Conservation (phyloP, 2,888 invertebrate species). For the Dryococelus australis region DNA sequence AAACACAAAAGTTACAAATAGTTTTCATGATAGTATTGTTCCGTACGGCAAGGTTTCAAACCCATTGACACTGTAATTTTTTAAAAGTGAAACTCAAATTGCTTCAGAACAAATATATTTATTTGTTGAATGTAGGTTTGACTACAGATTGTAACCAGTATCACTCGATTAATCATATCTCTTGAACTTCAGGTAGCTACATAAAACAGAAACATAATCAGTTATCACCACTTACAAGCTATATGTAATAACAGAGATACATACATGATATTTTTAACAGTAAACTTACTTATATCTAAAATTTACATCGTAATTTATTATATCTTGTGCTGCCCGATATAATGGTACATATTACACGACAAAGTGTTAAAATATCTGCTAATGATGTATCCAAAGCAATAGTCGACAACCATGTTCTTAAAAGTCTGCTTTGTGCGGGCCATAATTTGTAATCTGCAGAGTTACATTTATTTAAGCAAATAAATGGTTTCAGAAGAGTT, state of each 20-base stretch:
- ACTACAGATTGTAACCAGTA: not conserved
- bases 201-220: not conserved
- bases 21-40: too few relatives aligned
- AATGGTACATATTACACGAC: not conserved
- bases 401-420: not conserved
- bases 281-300: not conserved
- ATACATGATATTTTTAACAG: not conserved
- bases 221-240: not conserved
- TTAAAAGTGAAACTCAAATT: not conserved
- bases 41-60: too few relatives aligned
- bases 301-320: not conserved
- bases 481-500: too few relatives aligned
- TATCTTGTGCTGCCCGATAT: not conserved
- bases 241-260: not conserved
- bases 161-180: not conserved
- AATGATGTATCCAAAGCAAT: not conserved
- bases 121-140: not conserved
- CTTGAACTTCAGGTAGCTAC: slow-evolving; percentile 9
- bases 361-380: not conserved
- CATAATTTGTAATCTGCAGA: too few relatives aligned
- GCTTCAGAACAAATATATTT: not conserved
- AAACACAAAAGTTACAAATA: too few relatives aligned
- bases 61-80: too few relatives aligned
- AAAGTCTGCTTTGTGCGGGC: not conserved
- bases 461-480: too few relatives aligned